These are phyloP conservation scores for Homarus americanus DNA, from an alignment of 1,140 invertebrate genomes.

Conservation along the genomic window DNA sequence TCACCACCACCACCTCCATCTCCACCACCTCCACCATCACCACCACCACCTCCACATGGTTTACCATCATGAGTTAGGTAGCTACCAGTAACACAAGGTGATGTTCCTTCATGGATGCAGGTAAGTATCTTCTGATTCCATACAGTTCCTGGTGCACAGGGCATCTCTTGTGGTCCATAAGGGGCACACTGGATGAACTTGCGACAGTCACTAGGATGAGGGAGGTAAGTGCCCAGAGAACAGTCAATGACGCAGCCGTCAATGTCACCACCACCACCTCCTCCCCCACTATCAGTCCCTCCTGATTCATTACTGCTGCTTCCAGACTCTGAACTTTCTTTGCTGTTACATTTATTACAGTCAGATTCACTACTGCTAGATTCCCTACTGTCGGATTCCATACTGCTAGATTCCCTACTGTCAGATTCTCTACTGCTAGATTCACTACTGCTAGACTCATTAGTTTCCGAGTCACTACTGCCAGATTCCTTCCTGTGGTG, in stretches of 20 bases:
- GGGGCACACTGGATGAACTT: no score
- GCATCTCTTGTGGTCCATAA: no score
- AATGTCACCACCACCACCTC: background rate
- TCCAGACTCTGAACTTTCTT: background rate
- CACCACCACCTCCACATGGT: background rate
- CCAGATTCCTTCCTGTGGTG: background rate
- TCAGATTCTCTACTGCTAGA: background rate
- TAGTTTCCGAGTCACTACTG: background rate
- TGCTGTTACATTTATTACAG: background rate
- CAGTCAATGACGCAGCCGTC: background rate
- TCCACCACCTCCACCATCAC: background rate
- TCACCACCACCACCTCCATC: background rate
- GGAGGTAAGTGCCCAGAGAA: no score
- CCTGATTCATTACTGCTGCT: background rate
- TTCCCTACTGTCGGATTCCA: background rate
- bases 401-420: background rate
- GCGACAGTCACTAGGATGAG: no score
- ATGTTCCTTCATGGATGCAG: no score
- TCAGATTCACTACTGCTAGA: background rate
- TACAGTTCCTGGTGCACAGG: no score
- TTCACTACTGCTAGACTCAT: background rate
- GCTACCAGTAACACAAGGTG: no score
- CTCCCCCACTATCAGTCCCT: conserved; percentile 6
- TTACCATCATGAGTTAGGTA: no score
- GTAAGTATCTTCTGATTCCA: no score